Base-by-base conservation (phyloP, 1,140 invertebrate species). In the Metaphire vulgaris region DNA sequence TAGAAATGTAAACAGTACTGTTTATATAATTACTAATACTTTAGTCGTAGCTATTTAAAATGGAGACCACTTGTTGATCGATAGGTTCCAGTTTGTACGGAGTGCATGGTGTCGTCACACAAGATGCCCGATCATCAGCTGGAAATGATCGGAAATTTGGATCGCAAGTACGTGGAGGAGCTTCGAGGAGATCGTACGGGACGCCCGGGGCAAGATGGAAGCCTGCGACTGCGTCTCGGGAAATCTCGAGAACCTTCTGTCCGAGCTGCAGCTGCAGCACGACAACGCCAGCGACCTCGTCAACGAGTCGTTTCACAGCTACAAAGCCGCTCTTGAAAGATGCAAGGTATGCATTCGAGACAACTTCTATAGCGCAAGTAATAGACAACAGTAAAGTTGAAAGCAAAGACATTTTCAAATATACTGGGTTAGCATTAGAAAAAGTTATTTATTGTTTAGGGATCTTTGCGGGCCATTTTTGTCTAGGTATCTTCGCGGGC, bases 201-300 rank as follows among this genome's bases (percentile, higher is more conserved):
- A 94, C 82, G 76, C 83, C 79, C 89, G 91, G 84, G 86, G 89
- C 41, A 92, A 92, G 78, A 89, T 92, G 14, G 87, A 89, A 0
- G 89, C 91, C 74, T 94, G 92, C 82, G 91, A 91, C 81, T 91
- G 91, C 80, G 90, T 91, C 64, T 90, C 90, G 12, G 88, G 88
- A 33, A 90, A 89, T 77, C 85, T 95, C 64, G 91, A 92, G 80
- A 91, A 90, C 81, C 90, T 91, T 30, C 86, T 96, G n/a, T 91
- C 91, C 73, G 93, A 96, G 77, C 84, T 96, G 29, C 92, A 95
- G 83, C 88, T 90, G 79, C 93, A 95, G 84, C 90, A 92, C 78
- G 93, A 95, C 83, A 90, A 91, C 83, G 93, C 93, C n/a, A 92
- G 91, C 81, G 90, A 90, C 81, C 88, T 92, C 41, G 93, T 97